Base-by-base conservation (phyloP, 2,113 vertebrate genomes). In the Mesitornis unicolor region DNA sequence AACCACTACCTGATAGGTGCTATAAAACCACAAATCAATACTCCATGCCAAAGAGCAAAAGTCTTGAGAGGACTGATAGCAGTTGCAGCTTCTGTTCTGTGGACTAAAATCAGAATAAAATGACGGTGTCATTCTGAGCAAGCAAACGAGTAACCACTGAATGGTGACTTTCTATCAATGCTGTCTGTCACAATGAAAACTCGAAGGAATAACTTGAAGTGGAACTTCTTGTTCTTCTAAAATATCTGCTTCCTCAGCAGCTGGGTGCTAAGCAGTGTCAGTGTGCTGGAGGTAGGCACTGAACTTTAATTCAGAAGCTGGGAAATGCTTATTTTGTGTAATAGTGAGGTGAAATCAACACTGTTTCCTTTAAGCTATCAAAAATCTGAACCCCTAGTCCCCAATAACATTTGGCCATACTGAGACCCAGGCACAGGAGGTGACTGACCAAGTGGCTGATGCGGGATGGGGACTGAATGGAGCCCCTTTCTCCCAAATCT, bases 61-160 rank as follows among this genome's bases (percentile, higher is more conserved):
- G 35, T n/a, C 71, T 77, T 3, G 7, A 73, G 63, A 74, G 78
- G 64, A 53, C 56, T 84, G 81, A 47, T 63, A 77, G 31, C 48
- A 65, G n/a, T 43, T 93, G 48, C 2, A 3, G 35, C 47, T 81
- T 94, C 68, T 77, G 28, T 79, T 91, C 60, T 69, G 42, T 89
- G 81, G 56, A 19, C 28, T 79, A 18, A 92, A 94, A 93, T 91
- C 77, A 64, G 81, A 40, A 79, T 71, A 68, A 86, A 93, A 91
- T 84, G 69, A 93, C 89, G 61, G 60, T 64, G 76, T 94, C 68
- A n/a, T 89, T 79, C 90, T 91, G 84, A 95, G 95, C 42, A 93
- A 91, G 78, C 38, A 76, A n/a, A 9, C 69, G 73, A 93, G 45
- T 83, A 90, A 73, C 81, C 81, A 56, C 33, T 50, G 90, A 51